Percentiles rank a stretch among this genome's conserved stretches.
Evolutionary conservation across 2,113 vertebrate genomes (phyloP).

Genomic region (Oceanites oceanicus): DNA sequence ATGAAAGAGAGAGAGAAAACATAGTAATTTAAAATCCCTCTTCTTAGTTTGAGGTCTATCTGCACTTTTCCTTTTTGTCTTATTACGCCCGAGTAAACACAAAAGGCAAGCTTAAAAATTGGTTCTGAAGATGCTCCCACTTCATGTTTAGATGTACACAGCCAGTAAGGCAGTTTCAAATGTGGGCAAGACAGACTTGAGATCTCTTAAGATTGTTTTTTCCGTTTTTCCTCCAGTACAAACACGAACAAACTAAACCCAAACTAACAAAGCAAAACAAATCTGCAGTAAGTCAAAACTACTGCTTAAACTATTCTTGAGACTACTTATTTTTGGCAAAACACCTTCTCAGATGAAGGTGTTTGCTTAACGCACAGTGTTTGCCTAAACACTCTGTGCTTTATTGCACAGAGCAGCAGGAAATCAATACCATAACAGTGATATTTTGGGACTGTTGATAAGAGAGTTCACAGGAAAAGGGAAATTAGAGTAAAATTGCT

Average conservation of each 20-base stretch:
- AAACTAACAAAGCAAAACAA: background rate
- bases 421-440: background rate
- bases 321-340: background rate
- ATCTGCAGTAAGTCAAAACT: background rate
- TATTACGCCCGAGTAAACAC: background rate
- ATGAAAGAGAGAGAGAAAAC: background rate
- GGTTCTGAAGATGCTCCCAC: background rate
- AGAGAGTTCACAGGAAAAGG: background rate
- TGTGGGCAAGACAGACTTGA: background rate
- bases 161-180: constrained; percentile 32
- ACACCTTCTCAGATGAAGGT: background rate
- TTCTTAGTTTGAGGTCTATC: constrained; percentile 8
- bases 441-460: background rate
- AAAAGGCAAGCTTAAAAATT: constrained; percentile 28
- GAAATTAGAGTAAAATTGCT: background rate
- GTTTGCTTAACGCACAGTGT: background rate
- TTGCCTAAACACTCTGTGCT: background rate
- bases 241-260: background rate
- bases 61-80: constrained; percentile 36
- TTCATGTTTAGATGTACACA: constrained; percentile 34
- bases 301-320: constrained; percentile 15
- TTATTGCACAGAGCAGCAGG: background rate
- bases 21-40: background rate
- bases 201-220: constrained; percentile 7
- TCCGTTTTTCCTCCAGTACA: background rate